phyloP scores from a whole-genome alignment of 2,797 vertebrate species.

The Acanthurus lineatus region DNA sequence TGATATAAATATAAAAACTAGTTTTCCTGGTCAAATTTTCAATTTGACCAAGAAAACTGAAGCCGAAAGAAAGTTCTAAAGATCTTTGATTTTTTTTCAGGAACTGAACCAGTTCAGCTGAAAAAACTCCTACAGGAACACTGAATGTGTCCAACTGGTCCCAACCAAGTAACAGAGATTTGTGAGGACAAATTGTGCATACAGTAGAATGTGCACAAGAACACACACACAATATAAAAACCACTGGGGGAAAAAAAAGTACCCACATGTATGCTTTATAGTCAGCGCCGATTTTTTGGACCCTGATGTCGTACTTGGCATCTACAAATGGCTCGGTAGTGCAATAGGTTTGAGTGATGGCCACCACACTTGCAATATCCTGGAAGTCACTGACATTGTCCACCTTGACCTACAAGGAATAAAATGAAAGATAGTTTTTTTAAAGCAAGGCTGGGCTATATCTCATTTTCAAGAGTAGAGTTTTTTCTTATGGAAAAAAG shows the following conservation, averaged over 20 bases:
- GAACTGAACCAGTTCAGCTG: too few species aligned
- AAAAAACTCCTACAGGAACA: too few species aligned
- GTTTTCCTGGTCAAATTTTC: too few species aligned
- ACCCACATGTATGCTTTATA: slow-evolving; percentile 99
- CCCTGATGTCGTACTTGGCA: slow-evolving; percentile 98
- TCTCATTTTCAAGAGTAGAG: neutral
- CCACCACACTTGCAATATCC: slow-evolving; percentile 98
- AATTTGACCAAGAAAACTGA: too few species aligned
- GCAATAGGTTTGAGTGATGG: slow-evolving; percentile 98
- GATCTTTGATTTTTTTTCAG: too few species aligned
- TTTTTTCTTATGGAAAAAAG: neutral
- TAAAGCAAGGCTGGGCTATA: neutral
- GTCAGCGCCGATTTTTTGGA: slow-evolving; percentile 97
- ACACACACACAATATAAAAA: neutral
- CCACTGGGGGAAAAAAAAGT: neutral
- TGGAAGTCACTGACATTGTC: slow-evolving; percentile 99
- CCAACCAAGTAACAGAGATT: too few species aligned
- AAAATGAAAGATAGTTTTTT: slow-evolving; percentile 10
- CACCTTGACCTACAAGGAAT: slow-evolving; percentile 91
- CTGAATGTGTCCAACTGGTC: too few species aligned
- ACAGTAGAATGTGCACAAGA: neutral
- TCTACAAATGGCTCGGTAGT: slow-evolving; percentile 98
- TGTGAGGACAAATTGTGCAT: neutral
- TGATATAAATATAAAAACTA: too few species aligned
- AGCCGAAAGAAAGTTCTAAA: too few species aligned